These are phyloP conservation scores for Anolis apletophallus DNA, from an alignment of 2,797 vertebrate genomes.

Conservation along the genomic window DNA sequence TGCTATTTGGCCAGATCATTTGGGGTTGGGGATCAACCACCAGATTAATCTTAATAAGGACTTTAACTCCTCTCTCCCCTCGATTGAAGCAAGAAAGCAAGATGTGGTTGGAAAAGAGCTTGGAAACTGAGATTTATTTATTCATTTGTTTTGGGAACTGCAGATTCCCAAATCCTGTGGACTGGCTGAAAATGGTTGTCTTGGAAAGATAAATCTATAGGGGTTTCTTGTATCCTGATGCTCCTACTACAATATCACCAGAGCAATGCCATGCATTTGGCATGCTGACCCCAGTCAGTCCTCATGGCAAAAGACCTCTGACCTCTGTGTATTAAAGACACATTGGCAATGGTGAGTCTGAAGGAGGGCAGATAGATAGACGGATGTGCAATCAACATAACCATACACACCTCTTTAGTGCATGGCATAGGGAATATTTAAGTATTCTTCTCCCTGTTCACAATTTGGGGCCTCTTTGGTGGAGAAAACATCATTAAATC, in stretches of 20 bases:
- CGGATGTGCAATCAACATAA: no score
- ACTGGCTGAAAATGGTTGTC: background rate
- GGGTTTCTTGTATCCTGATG: background rate
- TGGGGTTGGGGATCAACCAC: background rate
- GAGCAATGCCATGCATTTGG: background rate
- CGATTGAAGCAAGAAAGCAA: no score
- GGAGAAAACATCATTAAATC: no score
- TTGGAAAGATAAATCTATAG: background rate
- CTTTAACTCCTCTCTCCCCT: no score
- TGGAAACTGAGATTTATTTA: no score
- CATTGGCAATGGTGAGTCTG: background rate
- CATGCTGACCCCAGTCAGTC: background rate
- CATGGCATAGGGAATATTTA: no score
- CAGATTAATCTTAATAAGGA: background rate
- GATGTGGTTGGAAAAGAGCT: no score
- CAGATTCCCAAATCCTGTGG: no score
- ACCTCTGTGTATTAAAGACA: background rate
- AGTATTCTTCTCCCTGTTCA: no score
- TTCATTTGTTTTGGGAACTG: no score
- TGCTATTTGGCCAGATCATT: no score
- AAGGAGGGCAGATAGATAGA: background rate
- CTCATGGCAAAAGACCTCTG: background rate
- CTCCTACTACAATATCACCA: background rate
- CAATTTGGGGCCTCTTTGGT: no score
- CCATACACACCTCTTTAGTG: background rate